Percentiles rank a stretch among this genome's conserved stretches.
phyloP scores from a whole-genome alignment of 2,113 vertebrate species.

The Dipodomys spectabilis region DNA sequence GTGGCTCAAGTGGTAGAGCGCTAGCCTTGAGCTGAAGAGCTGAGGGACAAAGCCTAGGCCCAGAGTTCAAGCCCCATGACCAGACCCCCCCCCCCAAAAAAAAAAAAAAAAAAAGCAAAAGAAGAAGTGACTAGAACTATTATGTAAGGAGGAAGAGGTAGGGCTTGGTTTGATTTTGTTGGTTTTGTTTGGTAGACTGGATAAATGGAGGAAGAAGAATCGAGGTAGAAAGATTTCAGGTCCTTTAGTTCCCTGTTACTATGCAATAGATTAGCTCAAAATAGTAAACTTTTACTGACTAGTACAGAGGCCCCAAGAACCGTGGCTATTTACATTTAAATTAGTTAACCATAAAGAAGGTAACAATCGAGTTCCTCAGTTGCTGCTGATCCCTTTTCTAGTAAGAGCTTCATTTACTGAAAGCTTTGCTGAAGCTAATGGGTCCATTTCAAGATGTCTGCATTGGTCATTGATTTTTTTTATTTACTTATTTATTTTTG shows the following conservation, averaged over 20 bases:
- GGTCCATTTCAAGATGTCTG: background rate
- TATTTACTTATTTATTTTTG: no score
- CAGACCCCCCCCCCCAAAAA: fast-evolving
- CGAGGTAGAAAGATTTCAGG: background rate
- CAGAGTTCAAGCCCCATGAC: no score
- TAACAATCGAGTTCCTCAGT: constrained; percentile 22
- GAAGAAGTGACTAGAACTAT: background rate
- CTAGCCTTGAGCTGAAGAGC: no score
- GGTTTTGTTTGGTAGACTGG: constrained; percentile 6
- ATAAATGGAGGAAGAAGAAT: background rate
- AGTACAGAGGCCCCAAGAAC: background rate
- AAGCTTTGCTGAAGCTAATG: background rate
- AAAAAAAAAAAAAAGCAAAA: background rate
- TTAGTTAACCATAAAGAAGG: constrained; percentile 35
- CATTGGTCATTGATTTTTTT: no score
- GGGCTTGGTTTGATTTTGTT: background rate
- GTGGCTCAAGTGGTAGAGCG: no score
- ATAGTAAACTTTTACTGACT: background rate
- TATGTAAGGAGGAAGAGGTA: background rate
- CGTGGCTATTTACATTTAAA: constrained; percentile 36
- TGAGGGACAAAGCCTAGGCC: no score
- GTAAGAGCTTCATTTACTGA: background rate
- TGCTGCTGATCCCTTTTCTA: background rate
- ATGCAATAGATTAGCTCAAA: background rate
- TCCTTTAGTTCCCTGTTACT: background rate